phyloP scores from a whole-genome alignment of 1,140 invertebrate genomes.

The Adelges cooleyi region DNA sequence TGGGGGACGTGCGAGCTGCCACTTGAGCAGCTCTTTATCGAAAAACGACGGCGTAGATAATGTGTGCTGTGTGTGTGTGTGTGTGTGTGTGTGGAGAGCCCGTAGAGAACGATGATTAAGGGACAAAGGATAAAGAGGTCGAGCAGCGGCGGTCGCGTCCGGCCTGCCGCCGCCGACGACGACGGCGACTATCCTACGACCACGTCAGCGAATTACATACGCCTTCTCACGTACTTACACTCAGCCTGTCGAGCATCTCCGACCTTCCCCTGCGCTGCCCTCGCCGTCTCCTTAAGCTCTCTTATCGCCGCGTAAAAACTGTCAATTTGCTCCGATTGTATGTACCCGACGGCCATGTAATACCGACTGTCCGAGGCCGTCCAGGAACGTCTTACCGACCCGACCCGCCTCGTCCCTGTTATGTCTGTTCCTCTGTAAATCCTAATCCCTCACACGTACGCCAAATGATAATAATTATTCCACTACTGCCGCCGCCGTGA shows the following conservation, averaged over 20 bases:
- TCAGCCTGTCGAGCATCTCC: background rate
- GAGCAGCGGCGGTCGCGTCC: background rate
- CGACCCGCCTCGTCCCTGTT: no score
- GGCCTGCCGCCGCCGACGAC: background rate
- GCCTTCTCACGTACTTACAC: slow-evolving; percentile 28
- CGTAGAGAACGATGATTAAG: slow-evolving; percentile 27
- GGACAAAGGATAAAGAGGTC: slow-evolving; percentile 20
- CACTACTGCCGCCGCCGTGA: no score
- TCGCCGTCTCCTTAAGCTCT: no score
- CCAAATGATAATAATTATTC: no score
- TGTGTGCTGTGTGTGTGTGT: background rate
- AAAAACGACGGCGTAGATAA: background rate
- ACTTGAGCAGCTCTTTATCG: background rate
- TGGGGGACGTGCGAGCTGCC: background rate
- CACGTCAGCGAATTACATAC: slow-evolving; percentile 22
- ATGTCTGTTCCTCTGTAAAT: no score
- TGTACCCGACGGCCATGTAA: no score
- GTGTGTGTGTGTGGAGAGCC: background rate
- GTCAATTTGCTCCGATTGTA: no score
- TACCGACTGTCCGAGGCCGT: no score
- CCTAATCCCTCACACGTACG: no score
- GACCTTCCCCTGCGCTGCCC: no score
- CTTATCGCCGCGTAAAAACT: no score
- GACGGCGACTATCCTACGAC: background rate
- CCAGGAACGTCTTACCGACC: no score